Evolutionary conservation across 2,888 invertebrate genomes (phyloP).

Genomic region (Drosophila sordidula): DNA sequence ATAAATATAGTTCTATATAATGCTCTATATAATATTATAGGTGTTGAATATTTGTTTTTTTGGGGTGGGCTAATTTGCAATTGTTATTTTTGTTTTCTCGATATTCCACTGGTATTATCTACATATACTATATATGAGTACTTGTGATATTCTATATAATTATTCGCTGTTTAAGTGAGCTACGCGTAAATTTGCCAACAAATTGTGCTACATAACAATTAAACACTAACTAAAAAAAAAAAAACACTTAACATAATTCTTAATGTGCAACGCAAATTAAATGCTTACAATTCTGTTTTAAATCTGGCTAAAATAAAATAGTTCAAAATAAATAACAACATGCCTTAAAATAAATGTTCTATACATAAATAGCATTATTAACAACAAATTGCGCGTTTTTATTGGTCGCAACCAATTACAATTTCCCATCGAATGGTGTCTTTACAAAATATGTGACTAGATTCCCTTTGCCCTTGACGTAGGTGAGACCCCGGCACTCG

Average conservation of each 20-base stretch:
- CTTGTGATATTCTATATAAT: constrained; percentile 35
- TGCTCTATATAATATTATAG: constrained; percentile 28
- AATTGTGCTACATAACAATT: constrained; percentile 55
- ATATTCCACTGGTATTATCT: constrained; percentile 18
- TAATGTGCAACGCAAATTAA: constrained; percentile 63
- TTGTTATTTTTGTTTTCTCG: constrained; percentile 29
- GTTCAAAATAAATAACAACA: constrained; percentile 65
- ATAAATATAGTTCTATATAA: constrained; percentile 43
- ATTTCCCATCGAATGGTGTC: constrained; percentile 90
- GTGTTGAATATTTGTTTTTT: constrained; percentile 29
- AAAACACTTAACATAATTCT: constrained; percentile 37
- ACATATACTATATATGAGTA: constrained; percentile 29
- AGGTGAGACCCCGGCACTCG: constrained; percentile 96
- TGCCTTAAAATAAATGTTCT: constrained; percentile 44
- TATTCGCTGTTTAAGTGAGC: constrained; percentile 71
- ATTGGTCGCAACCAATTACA: constrained; percentile 71
- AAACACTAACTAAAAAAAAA: constrained; percentile 58
- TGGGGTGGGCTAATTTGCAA: constrained; percentile 66
- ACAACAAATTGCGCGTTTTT: constrained; percentile 47
- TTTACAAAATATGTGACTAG: constrained; percentile 96
- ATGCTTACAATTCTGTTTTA: constrained; percentile 57
- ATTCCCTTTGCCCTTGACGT: constrained; percentile 97
- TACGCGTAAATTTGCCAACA: constrained; percentile 49
- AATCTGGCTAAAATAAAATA: constrained; percentile 50
- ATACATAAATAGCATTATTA: constrained; percentile 48